These are phyloP conservation scores for Lophius piscatorius DNA, from an alignment of 2,113 vertebrate species.

Conservation along the genomic window DNA sequence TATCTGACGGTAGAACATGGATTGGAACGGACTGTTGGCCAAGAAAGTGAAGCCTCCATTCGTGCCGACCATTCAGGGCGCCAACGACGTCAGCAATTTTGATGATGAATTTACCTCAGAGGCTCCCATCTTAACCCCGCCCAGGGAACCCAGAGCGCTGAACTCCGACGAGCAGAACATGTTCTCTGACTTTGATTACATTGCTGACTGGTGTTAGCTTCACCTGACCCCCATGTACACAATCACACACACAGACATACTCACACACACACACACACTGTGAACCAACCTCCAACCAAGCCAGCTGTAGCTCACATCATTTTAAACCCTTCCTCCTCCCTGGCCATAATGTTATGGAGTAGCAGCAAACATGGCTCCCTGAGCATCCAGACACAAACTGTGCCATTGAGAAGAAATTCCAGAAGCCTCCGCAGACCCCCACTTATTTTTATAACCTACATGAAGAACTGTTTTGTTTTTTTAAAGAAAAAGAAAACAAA, in stretches of 20 bases:
- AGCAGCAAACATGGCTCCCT: slow-evolving; percentile 11
- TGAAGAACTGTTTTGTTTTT: slow-evolving; percentile 63
- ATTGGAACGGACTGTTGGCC: slow-evolving; percentile 92
- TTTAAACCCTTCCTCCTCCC: slow-evolving; percentile 64
- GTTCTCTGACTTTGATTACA: slow-evolving; percentile 98
- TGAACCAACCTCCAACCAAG: slow-evolving; percentile 79
- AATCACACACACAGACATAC: slow-evolving; percentile 1
- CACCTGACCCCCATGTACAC: slow-evolving; percentile 41
- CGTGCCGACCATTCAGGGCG: slow-evolving; percentile 91
- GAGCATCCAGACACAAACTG: slow-evolving; percentile 75
- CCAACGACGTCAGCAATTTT: slow-evolving; percentile 97
- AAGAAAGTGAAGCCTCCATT: slow-evolving; percentile 97
- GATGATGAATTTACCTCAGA: slow-evolving; percentile 99
- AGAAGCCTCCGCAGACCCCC: slow-evolving; percentile 40
- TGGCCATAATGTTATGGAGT: slow-evolving; percentile 43
- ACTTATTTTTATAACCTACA: slow-evolving; percentile 65
- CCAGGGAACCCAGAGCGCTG: slow-evolving; percentile 92
- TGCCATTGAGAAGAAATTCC: slow-evolving; percentile 82
- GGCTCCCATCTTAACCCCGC: slow-evolving; percentile 94
- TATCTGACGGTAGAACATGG: slow-evolving; percentile 82
- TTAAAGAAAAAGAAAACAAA: slow-evolving; percentile 34
- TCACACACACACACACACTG: slow-evolving; percentile 74
- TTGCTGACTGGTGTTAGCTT: slow-evolving; percentile 96
- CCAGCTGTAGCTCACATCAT: slow-evolving; percentile 75
- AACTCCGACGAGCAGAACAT: slow-evolving; percentile 91